A percentile compares a stretch with the other conserved stretches of the same genome.
phyloP scores from a whole-genome alignment of 2,113 vertebrate species.

The Gymnobelideus leadbeateri region DNA sequence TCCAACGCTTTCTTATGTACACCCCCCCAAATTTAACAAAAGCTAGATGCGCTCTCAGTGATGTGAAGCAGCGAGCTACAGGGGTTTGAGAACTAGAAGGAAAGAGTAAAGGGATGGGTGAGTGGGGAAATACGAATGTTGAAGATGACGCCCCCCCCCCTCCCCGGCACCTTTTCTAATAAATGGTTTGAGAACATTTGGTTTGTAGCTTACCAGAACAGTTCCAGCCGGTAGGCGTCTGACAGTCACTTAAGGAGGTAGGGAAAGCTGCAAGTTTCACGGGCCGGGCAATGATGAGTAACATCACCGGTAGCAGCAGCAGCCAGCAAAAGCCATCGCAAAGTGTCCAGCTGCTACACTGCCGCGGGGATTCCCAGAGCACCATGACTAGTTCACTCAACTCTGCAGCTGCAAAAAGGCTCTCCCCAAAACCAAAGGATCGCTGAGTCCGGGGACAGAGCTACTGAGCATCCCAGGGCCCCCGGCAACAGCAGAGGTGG shows the following conservation, averaged over 20 bases:
- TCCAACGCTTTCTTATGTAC: no score
- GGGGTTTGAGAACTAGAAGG: neutral
- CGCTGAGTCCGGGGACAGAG: slow-evolving; percentile 56
- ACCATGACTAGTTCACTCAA: slow-evolving; percentile 86
- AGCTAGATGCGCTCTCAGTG: neutral
- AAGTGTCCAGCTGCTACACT: slow-evolving; percentile 85
- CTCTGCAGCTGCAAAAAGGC: slow-evolving; percentile 72
- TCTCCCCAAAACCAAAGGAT: slow-evolving; percentile 58
- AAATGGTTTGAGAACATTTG: neutral
- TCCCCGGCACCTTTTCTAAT: neutral
- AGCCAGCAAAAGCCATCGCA: slow-evolving; percentile 85
- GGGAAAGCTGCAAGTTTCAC: slow-evolving; percentile 95
- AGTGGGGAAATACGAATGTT: neutral
- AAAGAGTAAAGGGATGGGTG: neutral
- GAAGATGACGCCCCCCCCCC: neutral
- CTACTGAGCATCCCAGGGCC: slow-evolving; percentile 79
- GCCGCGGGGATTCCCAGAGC: slow-evolving; percentile 84
- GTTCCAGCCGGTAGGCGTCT: slow-evolving; percentile 98
- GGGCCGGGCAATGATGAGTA: slow-evolving; percentile 86
- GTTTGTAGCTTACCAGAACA: slow-evolving; percentile 93
- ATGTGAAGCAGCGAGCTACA: neutral
- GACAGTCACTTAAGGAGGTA: slow-evolving; percentile 97
- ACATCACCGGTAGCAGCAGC: slow-evolving; percentile 83
- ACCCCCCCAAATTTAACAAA: neutral
- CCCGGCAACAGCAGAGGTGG: slow-evolving; percentile 54